phyloP scores from a whole-genome alignment of 1,140 invertebrate genomes.

The Sinonovacula constricta region DNA sequence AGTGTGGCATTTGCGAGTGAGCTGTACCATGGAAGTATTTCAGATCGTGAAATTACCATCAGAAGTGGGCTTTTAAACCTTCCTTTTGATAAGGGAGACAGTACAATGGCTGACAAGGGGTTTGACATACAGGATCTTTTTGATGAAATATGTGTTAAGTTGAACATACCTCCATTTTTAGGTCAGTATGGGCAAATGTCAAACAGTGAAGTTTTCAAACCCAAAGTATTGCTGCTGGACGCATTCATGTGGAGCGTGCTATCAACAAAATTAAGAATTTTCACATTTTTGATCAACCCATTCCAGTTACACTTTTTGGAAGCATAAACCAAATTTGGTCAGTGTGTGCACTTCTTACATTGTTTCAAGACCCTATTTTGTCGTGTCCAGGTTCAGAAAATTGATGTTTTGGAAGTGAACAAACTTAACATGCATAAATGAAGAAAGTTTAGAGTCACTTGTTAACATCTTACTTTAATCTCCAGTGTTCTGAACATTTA shows the following conservation, averaged over 20 bases:
- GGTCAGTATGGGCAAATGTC: conserved; percentile 34
- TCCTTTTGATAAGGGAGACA: conserved; percentile 42
- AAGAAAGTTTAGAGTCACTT: too few species aligned
- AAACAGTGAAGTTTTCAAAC: conserved; percentile 4
- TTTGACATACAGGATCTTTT: conserved; percentile 49
- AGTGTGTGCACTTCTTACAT: conserved; percentile 49
- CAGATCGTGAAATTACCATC: conserved; percentile 43
- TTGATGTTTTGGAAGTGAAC: too few species aligned
- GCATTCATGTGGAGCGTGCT: conserved; percentile 57
- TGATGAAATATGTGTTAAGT: conserved; percentile 11
- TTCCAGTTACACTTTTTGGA: conserved; percentile 33
- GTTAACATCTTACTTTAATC: too few species aligned
- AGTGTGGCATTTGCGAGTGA: conserved; percentile 23
- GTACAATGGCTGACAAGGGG: too few species aligned
- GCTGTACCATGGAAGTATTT: conserved; percentile 27
- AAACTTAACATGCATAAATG: too few species aligned
- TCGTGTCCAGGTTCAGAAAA: conserved; percentile 6
- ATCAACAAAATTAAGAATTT: conserved; percentile 52
- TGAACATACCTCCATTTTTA: conserved; percentile 53
- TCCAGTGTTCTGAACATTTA: too few species aligned
- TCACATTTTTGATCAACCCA: conserved; percentile 50
- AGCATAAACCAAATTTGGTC: conserved; percentile 49
- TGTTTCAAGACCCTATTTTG: conserved; percentile 40
- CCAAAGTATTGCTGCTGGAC: conserved; percentile 23
- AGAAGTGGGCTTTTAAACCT: conserved; percentile 29